Evolutionary conservation across 1,140 invertebrate genomes (phyloP), one percentile per base, ranked within the genome.

Genomic region (Aradophagus sp.): DNA sequence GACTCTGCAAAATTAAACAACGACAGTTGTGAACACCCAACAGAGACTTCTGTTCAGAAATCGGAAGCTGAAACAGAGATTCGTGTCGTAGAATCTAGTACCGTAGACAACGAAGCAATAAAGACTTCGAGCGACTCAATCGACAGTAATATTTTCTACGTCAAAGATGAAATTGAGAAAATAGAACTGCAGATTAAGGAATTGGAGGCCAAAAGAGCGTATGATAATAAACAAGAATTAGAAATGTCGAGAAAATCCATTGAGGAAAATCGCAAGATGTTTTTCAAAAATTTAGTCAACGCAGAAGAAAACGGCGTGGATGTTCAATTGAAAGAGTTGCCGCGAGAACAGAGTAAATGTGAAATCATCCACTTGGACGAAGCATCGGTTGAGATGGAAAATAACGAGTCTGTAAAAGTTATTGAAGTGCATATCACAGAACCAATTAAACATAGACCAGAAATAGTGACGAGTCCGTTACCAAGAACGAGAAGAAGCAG

Each of bases 361-460:
- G 77, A 77, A 14, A 68, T 84, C 10, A 75, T 84, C 5, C 55
- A 78, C 42, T 32, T 84, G 34, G 74, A 52, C 1, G 82, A 83
- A 4, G 8, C 76, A 0, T 56, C 76, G 5, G 35, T 66, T 39
- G 56, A 77, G 0, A 8, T 58, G 8, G 63, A 73, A 15, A 10
- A 44, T 0, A 50, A 68, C 12, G 77, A 82, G 5, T 63, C 80
- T 1, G 73, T 84, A 0, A 84, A 84, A 55, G 73, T 84, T 5
- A 80, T 84, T 14, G 83, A 84, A 19, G 34, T 84, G 23, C 82
- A 84, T n/a, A 84, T 84, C 47, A 77, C 79, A 0, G 83, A 84
- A 26, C 83, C 83, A 5, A 82, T 84, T 8, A 80, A 19, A 32
- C 63, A 66, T 1, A 77, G 65, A 29, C 61, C 79, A 0, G 75